Conservation (phyloP, 2,113 vertebrate genomes). For the Carassius carassius region DNA sequence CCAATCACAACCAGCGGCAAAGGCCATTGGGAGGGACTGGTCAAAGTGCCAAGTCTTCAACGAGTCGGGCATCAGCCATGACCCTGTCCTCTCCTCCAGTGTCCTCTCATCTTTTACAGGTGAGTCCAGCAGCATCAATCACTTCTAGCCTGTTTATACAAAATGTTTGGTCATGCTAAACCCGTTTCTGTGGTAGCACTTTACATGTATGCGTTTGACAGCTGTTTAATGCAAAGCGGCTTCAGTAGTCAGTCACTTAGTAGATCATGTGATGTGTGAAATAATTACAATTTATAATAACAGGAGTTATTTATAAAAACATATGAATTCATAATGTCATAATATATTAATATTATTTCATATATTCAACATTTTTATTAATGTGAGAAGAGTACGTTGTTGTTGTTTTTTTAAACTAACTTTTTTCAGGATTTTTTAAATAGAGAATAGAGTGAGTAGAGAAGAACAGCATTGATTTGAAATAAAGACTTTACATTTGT, state of each 20-base stretch:
- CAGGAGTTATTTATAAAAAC: too few relatives aligned
- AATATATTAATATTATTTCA: too few relatives aligned
- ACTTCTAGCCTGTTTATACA: neutral
- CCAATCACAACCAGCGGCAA: conserved; percentile 71
- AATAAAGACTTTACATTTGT: too few relatives aligned
- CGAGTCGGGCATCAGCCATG: conserved; percentile 65
- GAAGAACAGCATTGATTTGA: too few relatives aligned
- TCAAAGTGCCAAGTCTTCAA: conserved; percentile 68
- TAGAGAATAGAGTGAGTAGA: too few relatives aligned
- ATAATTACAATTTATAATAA: too few relatives aligned
- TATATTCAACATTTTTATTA: too few relatives aligned
- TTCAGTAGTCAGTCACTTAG: neutral
- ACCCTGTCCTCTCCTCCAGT: conserved; percentile 66
- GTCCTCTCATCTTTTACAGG: conserved; percentile 72
- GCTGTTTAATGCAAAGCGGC: neutral
- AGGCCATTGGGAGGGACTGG: conserved; percentile 64
- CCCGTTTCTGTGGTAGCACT: neutral
- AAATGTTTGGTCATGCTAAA: neutral
- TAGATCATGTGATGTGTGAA: neutral
- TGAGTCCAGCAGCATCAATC: neutral
- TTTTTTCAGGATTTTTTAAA: too few relatives aligned
- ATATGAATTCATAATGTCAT: too few relatives aligned
- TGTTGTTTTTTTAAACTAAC: too few relatives aligned
- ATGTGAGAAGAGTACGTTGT: too few relatives aligned
- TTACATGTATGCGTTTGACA: neutral